Conservation (phyloP, 2,888 invertebrate species). For the Odontocerum albicorne region DNA sequence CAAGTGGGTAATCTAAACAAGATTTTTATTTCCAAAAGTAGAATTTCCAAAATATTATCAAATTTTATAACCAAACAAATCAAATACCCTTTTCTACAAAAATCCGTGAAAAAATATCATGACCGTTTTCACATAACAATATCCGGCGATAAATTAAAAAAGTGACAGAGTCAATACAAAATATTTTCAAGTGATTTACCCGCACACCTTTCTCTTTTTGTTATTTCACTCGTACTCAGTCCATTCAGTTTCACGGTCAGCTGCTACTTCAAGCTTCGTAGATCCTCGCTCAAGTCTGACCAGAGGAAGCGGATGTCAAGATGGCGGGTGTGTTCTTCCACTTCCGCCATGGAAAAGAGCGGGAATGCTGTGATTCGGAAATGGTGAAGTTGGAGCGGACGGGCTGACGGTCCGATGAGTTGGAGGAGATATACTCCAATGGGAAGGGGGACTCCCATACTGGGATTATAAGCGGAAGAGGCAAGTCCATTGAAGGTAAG, state of each 20-base stretch:
- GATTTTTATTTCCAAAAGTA: no score
- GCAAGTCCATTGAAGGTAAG: constrained; percentile 12
- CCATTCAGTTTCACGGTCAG: constrained; percentile 23
- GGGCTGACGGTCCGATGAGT: constrained; percentile 8
- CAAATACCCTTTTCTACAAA: no score
- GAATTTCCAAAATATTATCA: no score
- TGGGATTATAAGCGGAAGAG: constrained; percentile 15
- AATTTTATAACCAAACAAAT: no score
- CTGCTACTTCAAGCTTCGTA: constrained; percentile 9
- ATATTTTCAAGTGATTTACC: no score
- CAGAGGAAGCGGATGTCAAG: constrained; percentile 29
- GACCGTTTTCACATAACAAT: no score
- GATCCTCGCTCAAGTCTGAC: background rate
- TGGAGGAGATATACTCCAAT: constrained; percentile 30
- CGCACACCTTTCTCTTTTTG: no score
- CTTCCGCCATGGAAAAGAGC: constrained; percentile 1
- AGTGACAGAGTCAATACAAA: no score
- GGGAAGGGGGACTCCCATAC: constrained; percentile 17
- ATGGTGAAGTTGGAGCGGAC: background rate
- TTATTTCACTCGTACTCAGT: no score
- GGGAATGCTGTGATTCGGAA: constrained; percentile 13
- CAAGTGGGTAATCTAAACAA: no score
- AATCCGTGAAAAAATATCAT: no score
- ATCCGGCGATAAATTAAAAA: no score
- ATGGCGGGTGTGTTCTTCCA: constrained; percentile 8